phyloP scores from a whole-genome alignment of 2,888 invertebrate species.

The Pterostichus niger region DNA sequence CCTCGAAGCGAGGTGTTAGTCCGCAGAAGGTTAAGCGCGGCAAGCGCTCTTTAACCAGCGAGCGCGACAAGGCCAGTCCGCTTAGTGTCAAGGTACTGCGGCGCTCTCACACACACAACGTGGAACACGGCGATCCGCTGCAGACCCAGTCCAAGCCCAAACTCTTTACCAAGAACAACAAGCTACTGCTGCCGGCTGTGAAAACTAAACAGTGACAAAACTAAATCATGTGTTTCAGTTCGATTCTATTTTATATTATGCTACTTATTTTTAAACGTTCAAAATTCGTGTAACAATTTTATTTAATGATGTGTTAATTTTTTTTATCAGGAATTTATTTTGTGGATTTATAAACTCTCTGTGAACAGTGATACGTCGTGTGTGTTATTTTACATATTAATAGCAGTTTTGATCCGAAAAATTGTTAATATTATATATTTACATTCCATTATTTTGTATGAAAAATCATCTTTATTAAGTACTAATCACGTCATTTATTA shows the following conservation, averaged over 20 bases:
- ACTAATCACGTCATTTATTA: no score
- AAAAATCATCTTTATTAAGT: no score
- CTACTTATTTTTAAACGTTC: not conserved
- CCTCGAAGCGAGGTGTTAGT: conserved; percentile 12
- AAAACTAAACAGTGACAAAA: conserved; percentile 39
- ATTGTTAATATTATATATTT: conserved; percentile 1
- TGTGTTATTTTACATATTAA: not conserved
- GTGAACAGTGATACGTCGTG: not conserved
- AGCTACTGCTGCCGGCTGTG: conserved; percentile 58
- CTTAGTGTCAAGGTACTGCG: conserved; percentile 75
- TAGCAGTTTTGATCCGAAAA: not conserved
- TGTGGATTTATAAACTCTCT: not conserved
- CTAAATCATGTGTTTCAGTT: not conserved
- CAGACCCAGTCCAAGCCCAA: conserved; percentile 54
- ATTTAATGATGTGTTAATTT: not conserved
- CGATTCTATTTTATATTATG: not conserved
- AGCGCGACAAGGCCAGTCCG: conserved; percentile 74
- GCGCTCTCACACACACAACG: conserved; percentile 70
- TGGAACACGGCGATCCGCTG: conserved; percentile 68
- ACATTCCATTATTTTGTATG: conserved; percentile 18
- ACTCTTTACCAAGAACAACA: conserved; percentile 48
- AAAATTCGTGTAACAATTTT: not conserved
- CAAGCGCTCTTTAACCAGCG: conserved; percentile 74
- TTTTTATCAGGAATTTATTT: not conserved
- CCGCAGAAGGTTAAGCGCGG: conserved; percentile 72